Evolutionary conservation across 64 coral and sea anemone species (phyloP).

Genomic region (Orbicella faveolata): DNA sequence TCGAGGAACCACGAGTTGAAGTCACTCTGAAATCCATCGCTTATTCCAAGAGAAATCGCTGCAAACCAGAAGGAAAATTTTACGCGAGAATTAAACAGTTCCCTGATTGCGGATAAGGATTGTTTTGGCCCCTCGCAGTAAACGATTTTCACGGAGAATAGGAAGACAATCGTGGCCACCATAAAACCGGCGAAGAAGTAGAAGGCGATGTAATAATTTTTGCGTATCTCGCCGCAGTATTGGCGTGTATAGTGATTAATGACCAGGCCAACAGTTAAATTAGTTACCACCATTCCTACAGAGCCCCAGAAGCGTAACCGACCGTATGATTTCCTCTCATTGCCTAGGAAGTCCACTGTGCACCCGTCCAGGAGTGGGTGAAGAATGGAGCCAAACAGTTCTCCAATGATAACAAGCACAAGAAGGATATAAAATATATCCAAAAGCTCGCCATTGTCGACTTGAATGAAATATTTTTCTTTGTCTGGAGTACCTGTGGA

Average conservation of each 20-base stretch:
- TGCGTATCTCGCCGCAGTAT: slow-evolving; percentile 13
- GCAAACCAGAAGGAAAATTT: slow-evolving; percentile 46
- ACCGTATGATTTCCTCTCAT: slow-evolving; percentile 47
- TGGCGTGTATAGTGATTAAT: slow-evolving; percentile 12
- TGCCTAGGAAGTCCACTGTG: slow-evolving; percentile 26
- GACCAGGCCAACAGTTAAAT: background rate
- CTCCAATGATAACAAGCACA: slow-evolving; percentile 16
- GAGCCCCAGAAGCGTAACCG: slow-evolving; percentile 43
- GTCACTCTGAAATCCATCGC: slow-evolving; percentile 53
- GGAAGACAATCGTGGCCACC: background rate
- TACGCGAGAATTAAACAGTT: slow-evolving; percentile 13
- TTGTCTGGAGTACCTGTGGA: background rate
- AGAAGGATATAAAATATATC: slow-evolving; percentile 23
- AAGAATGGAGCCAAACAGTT: slow-evolving; percentile 25
- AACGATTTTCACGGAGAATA: slow-evolving; percentile 18
- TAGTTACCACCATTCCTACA: background rate
- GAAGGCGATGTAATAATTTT: slow-evolving; percentile 19
- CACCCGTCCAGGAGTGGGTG: slow-evolving; percentile 28
- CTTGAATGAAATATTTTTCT: background rate
- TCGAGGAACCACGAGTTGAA: slow-evolving; percentile 54
- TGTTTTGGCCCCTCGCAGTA: slow-evolving; percentile 7
- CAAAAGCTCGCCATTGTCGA: background rate
- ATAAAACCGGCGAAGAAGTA: slow-evolving; percentile 38
- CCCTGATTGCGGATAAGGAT: background rate
- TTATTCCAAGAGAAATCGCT: slow-evolving; percentile 25